Evolutionary conservation across 2,888 invertebrate genomes (phyloP), one percentile per base, ranked within the genome.

Genomic region (Lycia hirtaria): DNA sequence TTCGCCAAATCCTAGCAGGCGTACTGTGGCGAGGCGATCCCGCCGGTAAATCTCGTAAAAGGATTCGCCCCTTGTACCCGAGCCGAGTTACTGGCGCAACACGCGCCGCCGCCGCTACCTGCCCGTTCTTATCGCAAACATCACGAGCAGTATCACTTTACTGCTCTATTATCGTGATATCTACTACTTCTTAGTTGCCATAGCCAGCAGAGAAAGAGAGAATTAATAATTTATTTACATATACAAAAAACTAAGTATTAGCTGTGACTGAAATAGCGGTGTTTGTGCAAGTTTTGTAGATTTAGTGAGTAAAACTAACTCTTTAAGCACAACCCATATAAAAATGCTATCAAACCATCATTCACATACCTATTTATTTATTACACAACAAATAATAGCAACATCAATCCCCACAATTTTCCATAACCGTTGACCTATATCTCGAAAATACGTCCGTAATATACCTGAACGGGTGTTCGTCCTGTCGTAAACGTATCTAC

Each of bases 11-110:
- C 72, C 75, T 77, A 80, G 78, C 78, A 77, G 79, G 75, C 81
- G 78, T 78, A 77, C 74, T 69, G 70, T 74, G 74, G 69, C 74
- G 73, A 78, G 78, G 75, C 69, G 81, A 87, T 85, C 82, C 84
- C 81, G 75, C 69, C 83, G 72, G 87, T 90, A 89, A 89, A 89
- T 90, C 88, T 90, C 81, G 80, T 85, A 87, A 87, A 87, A 85
- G 87, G 86, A 87, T 88, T 88, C 82, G 73, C 82, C 72, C 80
- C 80, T 83, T 87, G 86, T 88, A 84, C 82, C 83, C 80, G 69
- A 75, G 71, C 74, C 87, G 83, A 89, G 88, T 89, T 87, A 88
- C 84, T 80, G 75, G 83, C 84, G 64, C 84, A 79, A 80, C 75
- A 82, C 64, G 62, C 69, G 64, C 65, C 73, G 73, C 75, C 75